Percentiles rank a stretch among this genome's conserved stretches.
phyloP scores from a whole-genome alignment of 2,888 invertebrate species.

The Idaea biselata region DNA sequence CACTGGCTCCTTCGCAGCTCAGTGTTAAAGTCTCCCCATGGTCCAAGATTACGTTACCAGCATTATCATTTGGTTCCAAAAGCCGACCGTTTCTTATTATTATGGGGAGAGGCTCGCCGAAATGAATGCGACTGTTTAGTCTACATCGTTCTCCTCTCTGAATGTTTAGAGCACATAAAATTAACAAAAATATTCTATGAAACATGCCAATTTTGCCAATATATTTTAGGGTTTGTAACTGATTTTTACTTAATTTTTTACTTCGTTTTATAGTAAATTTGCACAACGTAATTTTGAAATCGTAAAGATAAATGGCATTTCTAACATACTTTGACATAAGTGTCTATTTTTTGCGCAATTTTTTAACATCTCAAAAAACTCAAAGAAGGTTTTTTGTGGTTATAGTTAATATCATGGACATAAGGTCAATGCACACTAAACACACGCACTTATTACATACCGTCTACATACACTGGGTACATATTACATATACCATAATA shows the following conservation, averaged over 20 bases:
- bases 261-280: background rate
- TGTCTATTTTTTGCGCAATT: background rate
- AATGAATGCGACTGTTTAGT: slow-evolving; percentile 54
- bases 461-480: too few species aligned
- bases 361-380: background rate
- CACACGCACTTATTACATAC: too few species aligned
- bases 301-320: background rate
- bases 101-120: slow-evolving; percentile 59
- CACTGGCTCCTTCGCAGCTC: slow-evolving; percentile 55
- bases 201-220: slow-evolving; percentile 38
- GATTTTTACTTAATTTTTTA: background rate
- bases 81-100: slow-evolving; percentile 53
- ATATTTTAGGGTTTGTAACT: slow-evolving; percentile 3
- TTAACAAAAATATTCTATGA: slow-evolving; percentile 43
- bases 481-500: too few species aligned
- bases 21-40: slow-evolving; percentile 54
- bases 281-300: background rate
- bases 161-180: slow-evolving; percentile 55
- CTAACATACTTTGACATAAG: background rate
- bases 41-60: slow-evolving; percentile 53
- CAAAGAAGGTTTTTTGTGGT: background rate
- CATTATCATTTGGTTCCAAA: slow-evolving; percentile 56
- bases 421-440: too few species aligned
- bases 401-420: too few species aligned
- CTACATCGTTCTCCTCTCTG: slow-evolving; percentile 47